A percentile compares a stretch with the other conserved stretches of the same genome.
phyloP scores from a whole-genome alignment of 2,888 invertebrate genomes.

The Liopterus haemorrhoidalis region DNA sequence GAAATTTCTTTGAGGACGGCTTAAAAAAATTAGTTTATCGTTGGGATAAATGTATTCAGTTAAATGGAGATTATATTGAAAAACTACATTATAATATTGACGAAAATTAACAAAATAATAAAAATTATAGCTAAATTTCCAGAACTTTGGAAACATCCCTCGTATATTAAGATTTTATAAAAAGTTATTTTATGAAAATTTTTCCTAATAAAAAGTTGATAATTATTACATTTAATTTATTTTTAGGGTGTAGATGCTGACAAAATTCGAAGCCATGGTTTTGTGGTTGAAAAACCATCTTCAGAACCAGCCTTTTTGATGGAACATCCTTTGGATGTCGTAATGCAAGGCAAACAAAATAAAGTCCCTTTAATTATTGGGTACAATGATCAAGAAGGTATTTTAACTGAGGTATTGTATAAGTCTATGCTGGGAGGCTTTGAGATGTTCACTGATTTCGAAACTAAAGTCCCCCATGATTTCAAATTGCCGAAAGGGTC shows the following conservation, averaged over 20 bases:
- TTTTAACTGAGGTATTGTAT: constrained; percentile 20
- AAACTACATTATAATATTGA: no score
- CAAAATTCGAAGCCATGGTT: constrained; percentile 10
- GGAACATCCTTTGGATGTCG: constrained; percentile 36
- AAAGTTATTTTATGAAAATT: no score
- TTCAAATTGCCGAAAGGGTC: constrained; percentile 16
- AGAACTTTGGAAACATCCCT: no score
- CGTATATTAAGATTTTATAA: no score
- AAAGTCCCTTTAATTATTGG: constrained; percentile 42
- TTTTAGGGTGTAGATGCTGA: constrained; percentile 8
- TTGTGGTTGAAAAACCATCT: constrained; percentile 33
- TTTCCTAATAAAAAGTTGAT: no score
- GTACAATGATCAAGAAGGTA: constrained; percentile 40
- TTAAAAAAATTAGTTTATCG: no score
- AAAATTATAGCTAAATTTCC: no score
- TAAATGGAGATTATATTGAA: no score
- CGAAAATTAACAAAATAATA: no score
- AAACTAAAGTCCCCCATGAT: constrained; percentile 15
- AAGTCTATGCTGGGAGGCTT: constrained; percentile 15
- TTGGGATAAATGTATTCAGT: no score
- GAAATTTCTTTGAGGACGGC: no score
- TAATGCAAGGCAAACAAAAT: constrained; percentile 37
- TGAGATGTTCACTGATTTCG: constrained; percentile 19
- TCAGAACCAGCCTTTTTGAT: constrained; percentile 36
- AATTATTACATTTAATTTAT: no score